These are phyloP conservation scores for Druon quercuslanigerum DNA, from an alignment of 1,140 invertebrate genomes.

Conservation along the genomic window DNA sequence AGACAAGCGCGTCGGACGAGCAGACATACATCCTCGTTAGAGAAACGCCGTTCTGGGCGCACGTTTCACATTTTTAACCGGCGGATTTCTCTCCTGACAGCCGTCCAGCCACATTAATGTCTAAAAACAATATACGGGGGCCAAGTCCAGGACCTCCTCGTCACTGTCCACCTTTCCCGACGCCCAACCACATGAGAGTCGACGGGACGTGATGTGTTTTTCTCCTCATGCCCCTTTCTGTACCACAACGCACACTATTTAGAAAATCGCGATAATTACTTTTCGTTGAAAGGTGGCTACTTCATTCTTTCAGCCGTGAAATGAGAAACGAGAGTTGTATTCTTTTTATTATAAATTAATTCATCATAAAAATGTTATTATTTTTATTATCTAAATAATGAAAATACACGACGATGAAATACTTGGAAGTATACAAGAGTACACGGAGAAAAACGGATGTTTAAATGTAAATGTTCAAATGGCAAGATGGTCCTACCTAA, in stretches of 20 bases:
- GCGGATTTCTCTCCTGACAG: conserved; percentile 44
- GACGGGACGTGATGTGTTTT: not conserved
- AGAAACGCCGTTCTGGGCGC: conserved; percentile 35
- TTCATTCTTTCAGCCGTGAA: not conserved
- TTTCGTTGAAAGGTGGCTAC: not conserved
- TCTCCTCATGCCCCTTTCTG: conserved; percentile 12
- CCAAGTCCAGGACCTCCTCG: conserved; percentile 3
- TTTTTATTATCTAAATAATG: too few species aligned
- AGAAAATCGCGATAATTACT: conserved; percentile 18
- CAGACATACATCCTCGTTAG: conserved; percentile 48
- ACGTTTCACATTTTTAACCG: conserved; percentile 45
- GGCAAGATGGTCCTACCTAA: too few species aligned
- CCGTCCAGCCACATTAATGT: conserved; percentile 42
- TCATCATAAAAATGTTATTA: too few species aligned
- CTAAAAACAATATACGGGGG: conserved; percentile 40
- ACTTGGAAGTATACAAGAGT: too few species aligned
- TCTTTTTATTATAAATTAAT: too few species aligned
- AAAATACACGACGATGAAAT: too few species aligned
- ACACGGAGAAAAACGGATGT: too few species aligned
- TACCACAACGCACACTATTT: conserved; percentile 10
- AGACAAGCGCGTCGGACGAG: conserved; percentile 33
- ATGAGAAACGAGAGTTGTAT: too few species aligned
- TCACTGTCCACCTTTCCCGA: not conserved
- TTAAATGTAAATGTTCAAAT: too few species aligned
- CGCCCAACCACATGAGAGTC: not conserved